These are phyloP conservation scores for Idris sp. DNA, from an alignment of 1,140 invertebrate species.

Conservation along the genomic window DNA sequence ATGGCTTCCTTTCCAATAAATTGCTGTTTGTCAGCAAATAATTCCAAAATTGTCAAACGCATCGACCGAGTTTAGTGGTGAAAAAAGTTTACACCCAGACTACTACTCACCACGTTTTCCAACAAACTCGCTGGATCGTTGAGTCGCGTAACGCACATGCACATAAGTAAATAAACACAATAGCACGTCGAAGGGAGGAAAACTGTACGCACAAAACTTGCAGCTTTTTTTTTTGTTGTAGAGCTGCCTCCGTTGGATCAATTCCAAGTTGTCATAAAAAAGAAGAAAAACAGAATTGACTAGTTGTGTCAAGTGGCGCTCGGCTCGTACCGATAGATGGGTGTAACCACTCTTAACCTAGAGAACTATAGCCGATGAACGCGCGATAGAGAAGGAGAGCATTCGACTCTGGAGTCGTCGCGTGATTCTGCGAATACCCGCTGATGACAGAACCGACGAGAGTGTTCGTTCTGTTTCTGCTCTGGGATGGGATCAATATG, in stretches of 20 bases:
- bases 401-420: constrained; percentile 59
- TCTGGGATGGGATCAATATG: constrained; percentile 78
- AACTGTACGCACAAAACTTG: too few species aligned
- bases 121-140: background rate
- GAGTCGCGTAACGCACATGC: constrained; percentile 23
- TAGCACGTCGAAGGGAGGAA: constrained; percentile 37
- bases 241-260: too few species aligned
- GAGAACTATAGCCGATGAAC: constrained; percentile 31
- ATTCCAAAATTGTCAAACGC: constrained; percentile 51
- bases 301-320: constrained; percentile 41
- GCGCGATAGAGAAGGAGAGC: constrained; percentile 26
- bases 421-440: constrained; percentile 73
- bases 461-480: constrained; percentile 63
- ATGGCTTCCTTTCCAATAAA: too few species aligned
- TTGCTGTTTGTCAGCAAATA: too few species aligned
- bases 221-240: too few species aligned
- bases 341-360: constrained; percentile 56
- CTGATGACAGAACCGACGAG: constrained; percentile 59
- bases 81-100: too few species aligned
- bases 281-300: constrained; percentile 51
- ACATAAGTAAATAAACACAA: constrained; percentile 58
- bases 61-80: constrained; percentile 39
- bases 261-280: too few species aligned
- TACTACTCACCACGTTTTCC: constrained; percentile 23
- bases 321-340: constrained; percentile 35